Base-by-base conservation (phyloP, 1,140 invertebrate species). In the Drosophila mojavensis region DNA sequence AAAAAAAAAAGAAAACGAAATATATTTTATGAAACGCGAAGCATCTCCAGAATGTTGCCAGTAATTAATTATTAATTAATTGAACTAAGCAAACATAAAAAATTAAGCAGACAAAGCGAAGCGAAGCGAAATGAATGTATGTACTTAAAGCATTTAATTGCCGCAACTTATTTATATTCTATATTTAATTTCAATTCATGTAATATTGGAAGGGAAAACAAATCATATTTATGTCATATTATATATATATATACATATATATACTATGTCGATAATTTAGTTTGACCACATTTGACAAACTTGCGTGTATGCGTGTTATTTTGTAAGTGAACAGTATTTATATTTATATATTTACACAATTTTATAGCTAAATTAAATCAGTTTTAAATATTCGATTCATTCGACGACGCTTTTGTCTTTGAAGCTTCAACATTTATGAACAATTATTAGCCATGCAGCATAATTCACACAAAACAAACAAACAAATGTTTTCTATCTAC, bases 241-340 rank as follows among this genome's bases (percentile, higher is more conserved):
- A 72, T 89, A 39, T 39, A 39, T 4, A 39, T 13, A 11, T 3
- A 39, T 11, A 33, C 7, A 33, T 33, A 33, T 36, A 36, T 30
- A 5, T 30, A 9, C 0, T 36, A 36, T 36, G 36, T 39, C 36
- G 36, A 39, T 39, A 78, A 75, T 78, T 84, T 80, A 88, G 80
- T 69, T 74, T 36, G 33, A 78, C 73, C 53, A 68, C 53, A 68
- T 76, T 70, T 79, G 86, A 86, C 82, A 90, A 90, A 75, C 78
- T 63, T 71, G 55, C 73, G 47, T 48, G 20, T 56, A 63, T 75
- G 62, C 75, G 75, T 65, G 53, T 54, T 81, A 81, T 77, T 63
- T 75, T 69, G 75, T 90, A 90, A 86, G 86, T 69, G 59, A 90
- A 82, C 86, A 90, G 86, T 90, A 90, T 90, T 90, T 83, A 91